phyloP scores from a whole-genome alignment of 2,888 invertebrate species.

The Rhagonycha fulva region DNA sequence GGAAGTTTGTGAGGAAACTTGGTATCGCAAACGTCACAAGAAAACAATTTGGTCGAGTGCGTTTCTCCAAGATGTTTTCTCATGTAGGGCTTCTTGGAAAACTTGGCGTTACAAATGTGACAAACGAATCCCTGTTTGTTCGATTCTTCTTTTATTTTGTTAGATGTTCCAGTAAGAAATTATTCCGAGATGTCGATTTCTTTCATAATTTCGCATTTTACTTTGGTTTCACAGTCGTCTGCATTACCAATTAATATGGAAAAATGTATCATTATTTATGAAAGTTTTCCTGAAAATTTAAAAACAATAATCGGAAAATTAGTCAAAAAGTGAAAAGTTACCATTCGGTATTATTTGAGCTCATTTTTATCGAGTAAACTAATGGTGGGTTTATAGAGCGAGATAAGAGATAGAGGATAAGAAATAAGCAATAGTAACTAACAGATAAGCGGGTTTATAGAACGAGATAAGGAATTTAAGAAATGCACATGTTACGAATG shows the following conservation, averaged over 20 bases:
- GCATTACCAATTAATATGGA: not conserved
- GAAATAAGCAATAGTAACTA: too few relatives aligned
- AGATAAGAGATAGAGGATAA: too few relatives aligned
- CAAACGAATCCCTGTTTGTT: not conserved
- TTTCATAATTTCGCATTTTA: not conserved
- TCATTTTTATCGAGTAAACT: constrained; percentile 21
- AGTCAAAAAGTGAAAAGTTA: constrained; percentile 15
- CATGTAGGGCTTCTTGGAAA: not conserved
- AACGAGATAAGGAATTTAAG: too few relatives aligned
- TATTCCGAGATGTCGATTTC: not conserved
- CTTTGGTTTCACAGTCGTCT: not conserved
- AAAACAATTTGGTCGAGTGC: not conserved
- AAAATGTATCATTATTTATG: not conserved
- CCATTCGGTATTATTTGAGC: constrained; percentile 38
- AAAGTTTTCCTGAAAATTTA: constrained; percentile 38
- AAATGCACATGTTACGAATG: too few relatives aligned
- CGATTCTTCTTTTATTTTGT: not conserved
- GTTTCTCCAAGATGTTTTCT: not conserved
- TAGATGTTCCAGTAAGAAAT: too few relatives aligned
- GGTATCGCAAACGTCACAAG: not conserved
- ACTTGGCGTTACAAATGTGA: not conserved
- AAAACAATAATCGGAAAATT: not conserved
- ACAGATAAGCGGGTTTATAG: too few relatives aligned
- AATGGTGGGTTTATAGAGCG: too few relatives aligned
- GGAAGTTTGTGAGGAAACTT: not conserved